Evolutionary conservation across 2,113 vertebrate species (phyloP), one percentile per base, ranked within the genome.

Genomic region (Lathamus discolor): DNA sequence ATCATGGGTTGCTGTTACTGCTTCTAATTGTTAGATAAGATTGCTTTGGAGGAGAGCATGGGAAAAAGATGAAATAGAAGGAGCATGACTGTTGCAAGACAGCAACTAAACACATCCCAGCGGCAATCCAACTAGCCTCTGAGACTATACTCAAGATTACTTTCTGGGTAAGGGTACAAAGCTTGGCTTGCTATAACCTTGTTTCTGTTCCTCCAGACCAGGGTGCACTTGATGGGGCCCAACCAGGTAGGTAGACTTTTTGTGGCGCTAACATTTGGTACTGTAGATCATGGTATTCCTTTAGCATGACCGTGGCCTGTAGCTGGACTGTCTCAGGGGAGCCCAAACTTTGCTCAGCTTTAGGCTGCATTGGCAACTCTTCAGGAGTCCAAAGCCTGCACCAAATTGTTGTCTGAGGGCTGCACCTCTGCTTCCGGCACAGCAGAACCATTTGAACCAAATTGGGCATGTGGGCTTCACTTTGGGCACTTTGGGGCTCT

Each of bases 191-290:
- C 84, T 90, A 49, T 96, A 97, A 96, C 82, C 48, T 82, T 93
- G 49, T 97, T 97, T 98, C 97, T 98, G 59, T 98, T 97, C 97
- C 97, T 96, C 94, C 96, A 98, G 98, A 96, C 86, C 97, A 92
- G 94, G 97, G 95, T 92, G 92, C 95, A 97, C 95, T 96, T 97
- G 97, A 98, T 97, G 97, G 94, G 97, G 94, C 90, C 91, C 96
- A 93, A 95, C 80, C 97, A 98, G 98, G 97, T 97, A 97, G 97
- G 97, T 98, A 94, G 91, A 87, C 29, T 64, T 83, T 28, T 94
- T 86, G 91, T 96, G 90, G 74, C 82, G 24, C 92, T 97, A 96
- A 92, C 76, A 74, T 92, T 92, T 88, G 90, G 78, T 89, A 74
- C 90, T 94, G 88, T 90, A 96, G 96, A 96, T 96, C 66, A 82